A percentile compares a stretch with the other conserved stretches of the same genome.
phyloP scores from a whole-genome alignment of 2,797 vertebrate genomes.

The Molossus alvarezi region DNA sequence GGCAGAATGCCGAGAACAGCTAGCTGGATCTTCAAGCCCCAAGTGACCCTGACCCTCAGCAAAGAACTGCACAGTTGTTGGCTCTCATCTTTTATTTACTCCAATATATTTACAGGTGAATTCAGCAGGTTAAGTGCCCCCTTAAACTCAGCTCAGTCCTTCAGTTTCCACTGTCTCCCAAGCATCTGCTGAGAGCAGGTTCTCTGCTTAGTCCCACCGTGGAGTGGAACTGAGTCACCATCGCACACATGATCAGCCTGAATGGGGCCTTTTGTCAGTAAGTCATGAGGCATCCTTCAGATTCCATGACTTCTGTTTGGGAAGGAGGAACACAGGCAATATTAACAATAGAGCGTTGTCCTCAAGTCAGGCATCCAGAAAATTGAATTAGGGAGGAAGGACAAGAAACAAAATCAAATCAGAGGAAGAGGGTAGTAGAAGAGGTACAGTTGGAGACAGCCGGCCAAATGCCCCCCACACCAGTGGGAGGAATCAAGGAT shows the following conservation, averaged over 20 bases:
- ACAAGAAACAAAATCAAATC: not conserved
- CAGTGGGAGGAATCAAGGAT: not conserved
- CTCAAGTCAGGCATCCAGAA: not conserved
- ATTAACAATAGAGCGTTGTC: not conserved
- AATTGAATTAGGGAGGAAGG: not conserved
- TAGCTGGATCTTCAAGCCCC: not conserved
- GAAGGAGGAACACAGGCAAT: not conserved
- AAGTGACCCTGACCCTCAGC: not conserved
- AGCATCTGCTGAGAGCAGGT: not conserved
- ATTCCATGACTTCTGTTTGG: not conserved
- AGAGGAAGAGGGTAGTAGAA: not conserved
- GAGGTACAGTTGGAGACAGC: not conserved
- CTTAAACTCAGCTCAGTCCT: not conserved
- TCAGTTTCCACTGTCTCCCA: not conserved
- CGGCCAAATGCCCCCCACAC: not conserved
- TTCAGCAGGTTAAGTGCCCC: not conserved
- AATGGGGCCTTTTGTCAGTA: not conserved
- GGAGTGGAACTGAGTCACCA: not conserved
- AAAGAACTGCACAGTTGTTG: not conserved
- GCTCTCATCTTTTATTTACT: conserved; percentile 73
- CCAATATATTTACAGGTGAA: conserved; percentile 13
- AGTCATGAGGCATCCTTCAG: not conserved
- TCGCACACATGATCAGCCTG: not conserved
- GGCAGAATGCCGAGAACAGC: not conserved
- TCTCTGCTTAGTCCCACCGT: not conserved